phyloP scores from a whole-genome alignment of 2,888 invertebrate species.

The Morpho deidamia region DNA sequence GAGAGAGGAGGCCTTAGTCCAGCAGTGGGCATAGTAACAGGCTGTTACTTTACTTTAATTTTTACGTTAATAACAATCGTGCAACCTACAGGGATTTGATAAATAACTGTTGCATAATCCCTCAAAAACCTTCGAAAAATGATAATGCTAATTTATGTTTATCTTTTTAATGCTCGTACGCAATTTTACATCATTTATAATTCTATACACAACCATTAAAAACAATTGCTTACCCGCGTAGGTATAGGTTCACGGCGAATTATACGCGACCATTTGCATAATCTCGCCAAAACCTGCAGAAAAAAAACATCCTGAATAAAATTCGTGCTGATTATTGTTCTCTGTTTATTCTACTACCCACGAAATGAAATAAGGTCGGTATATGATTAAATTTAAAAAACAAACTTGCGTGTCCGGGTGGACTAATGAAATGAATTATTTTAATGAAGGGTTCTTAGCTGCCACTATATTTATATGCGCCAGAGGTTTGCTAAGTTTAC shows the following conservation, averaged over 20 bases:
- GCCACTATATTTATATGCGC: slow-evolving; percentile 26
- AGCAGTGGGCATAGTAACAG: too few species aligned
- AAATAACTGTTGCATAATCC: too few species aligned
- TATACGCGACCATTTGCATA: slow-evolving; percentile 21
- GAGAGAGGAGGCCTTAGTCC: too few species aligned
- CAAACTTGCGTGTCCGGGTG: slow-evolving; percentile 53
- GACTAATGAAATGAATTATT: slow-evolving; percentile 66
- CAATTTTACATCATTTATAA: neutral
- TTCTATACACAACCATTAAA: slow-evolving; percentile 6
- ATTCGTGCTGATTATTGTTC: slow-evolving; percentile 25
- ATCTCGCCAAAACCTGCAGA: slow-evolving; percentile 20
- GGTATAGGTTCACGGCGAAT: slow-evolving; percentile 14
- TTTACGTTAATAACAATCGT: too few species aligned
- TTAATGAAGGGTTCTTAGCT: slow-evolving; percentile 49
- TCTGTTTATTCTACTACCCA: slow-evolving; percentile 23
- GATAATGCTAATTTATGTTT: too few species aligned
- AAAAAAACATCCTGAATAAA: slow-evolving; percentile 15
- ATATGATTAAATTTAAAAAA: slow-evolving; percentile 56
- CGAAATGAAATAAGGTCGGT: slow-evolving; percentile 28
- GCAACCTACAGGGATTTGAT: too few species aligned
- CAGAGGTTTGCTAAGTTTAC: slow-evolving; percentile 16
- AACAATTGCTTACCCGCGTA: slow-evolving; percentile 2
- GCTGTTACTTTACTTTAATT: too few species aligned
- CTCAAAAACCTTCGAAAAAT: too few species aligned
- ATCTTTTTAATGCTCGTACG: too few species aligned